Conservation (phyloP, 2,113 vertebrate species). For the Chroicocephalus ridibundus region DNA sequence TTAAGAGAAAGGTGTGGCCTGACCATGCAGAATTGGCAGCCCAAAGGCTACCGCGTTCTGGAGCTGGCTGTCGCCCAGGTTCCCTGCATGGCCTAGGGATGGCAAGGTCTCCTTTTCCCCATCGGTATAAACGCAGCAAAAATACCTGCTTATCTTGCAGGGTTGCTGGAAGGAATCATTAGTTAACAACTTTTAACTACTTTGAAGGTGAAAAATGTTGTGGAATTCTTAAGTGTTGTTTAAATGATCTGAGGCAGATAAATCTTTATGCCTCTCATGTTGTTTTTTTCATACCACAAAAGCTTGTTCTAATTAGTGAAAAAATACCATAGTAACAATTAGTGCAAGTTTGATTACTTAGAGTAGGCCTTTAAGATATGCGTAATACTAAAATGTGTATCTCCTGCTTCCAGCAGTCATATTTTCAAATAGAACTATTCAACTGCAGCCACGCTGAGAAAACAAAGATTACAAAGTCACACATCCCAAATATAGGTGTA, state of each 20-base stretch:
- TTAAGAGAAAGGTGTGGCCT: neutral
- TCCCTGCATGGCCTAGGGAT: neutral
- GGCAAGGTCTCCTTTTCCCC: neutral
- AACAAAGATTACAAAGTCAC: neutral
- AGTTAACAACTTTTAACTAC: neutral
- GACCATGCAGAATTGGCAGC: neutral
- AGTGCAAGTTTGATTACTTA: neutral
- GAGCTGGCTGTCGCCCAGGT: neutral
- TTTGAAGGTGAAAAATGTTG: neutral
- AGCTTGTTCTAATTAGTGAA: neutral
- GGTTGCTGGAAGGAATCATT: neutral
- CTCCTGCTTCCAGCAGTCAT: neutral
- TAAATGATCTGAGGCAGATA: neutral
- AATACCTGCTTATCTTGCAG: neutral
- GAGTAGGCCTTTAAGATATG: neutral
- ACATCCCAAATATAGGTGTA: neutral
- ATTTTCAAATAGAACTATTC: neutral
- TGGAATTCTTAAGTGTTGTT: neutral
- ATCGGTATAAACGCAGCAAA: accelerated
- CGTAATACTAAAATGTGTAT: neutral
- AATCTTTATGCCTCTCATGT: neutral
- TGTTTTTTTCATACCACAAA: neutral
- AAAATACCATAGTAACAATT: neutral
- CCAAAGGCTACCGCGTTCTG: accelerated
- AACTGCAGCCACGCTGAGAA: neutral